Conservation (phyloP, 2,113 vertebrate species). For the Lathamus discolor region DNA sequence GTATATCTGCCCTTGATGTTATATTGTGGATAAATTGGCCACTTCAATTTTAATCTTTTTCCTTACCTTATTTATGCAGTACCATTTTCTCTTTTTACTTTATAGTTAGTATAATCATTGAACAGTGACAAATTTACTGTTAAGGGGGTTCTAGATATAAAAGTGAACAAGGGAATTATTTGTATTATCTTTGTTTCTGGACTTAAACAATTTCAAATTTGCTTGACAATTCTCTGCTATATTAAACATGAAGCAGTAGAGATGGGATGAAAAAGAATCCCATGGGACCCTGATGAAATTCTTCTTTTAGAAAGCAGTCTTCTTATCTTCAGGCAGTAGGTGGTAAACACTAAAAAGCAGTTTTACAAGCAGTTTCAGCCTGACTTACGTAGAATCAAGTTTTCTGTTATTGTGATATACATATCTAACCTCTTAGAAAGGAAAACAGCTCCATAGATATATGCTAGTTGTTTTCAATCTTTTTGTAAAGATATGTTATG, state of each 20-base stretch:
- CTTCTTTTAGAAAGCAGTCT: neutral
- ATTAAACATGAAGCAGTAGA: neutral
- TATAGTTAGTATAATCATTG: neutral
- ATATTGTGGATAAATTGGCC: neutral
- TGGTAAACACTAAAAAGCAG: neutral
- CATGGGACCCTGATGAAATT: neutral
- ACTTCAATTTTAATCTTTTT: neutral
- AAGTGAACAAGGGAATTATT: neutral
- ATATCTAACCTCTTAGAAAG: neutral
- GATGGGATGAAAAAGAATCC: neutral
- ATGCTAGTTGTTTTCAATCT: neutral
- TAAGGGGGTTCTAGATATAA: neutral
- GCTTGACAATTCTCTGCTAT: neutral
- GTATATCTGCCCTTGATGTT: neutral
- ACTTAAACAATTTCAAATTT: neutral
- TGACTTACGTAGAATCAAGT: neutral
- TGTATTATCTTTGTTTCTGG: neutral
- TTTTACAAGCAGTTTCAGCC: neutral
- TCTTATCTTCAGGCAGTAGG: neutral
- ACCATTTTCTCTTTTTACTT: neutral
- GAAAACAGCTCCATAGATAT: neutral
- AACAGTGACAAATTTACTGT: neutral
- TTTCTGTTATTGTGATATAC: neutral
- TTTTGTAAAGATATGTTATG: neutral
- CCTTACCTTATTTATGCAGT: neutral